Base-by-base conservation (phyloP, 2,888 invertebrate species). In the Malacosoma neustria region DNA sequence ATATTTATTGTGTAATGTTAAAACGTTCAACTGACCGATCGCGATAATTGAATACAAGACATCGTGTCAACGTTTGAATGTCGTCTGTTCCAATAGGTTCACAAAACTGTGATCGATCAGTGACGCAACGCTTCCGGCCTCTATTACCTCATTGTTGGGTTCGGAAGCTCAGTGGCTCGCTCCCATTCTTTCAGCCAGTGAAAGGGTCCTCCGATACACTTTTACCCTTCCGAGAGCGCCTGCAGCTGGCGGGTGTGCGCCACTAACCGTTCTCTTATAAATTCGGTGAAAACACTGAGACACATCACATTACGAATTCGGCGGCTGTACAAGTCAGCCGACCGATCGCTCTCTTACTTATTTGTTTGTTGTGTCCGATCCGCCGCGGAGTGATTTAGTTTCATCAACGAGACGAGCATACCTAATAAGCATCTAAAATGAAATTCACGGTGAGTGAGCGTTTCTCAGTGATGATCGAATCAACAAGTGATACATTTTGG, bases 221-320 rank as follows among this genome's bases (percentile, higher is more conserved):
- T 75, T 77, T 81, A 80, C 84, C 81, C 81, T 77, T 72, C 72
- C 72, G 71, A 59, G 54, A 48, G 53, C 51, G 51, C 48, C 46
- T 48, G 54, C 59, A 40, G 57, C 50, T 51, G 57, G 45, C 74
- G 69, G 73, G 72, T 68, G 70, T 61, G 57, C 62, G 60, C 64
- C 54, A 60, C 60, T 56, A 54, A 46, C 61, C 72, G 61, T 70
- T 68, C 67, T 69, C 80, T 81, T 87, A 87, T 87, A 87, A 84
- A 87, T 86, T 85, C 74, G 76, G 77, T 75, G 85, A 75, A 79
- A 76, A 74, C 66, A 58, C 69, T 53, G 63, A 67, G 63, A 74
- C 73, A 77, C 73, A 77, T 69, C 72, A 84, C 87, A 85, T 84
- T 84, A 74, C 79, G 61, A 81, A 80, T 87, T 84, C 84, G 86